Percentiles rank a stretch among this genome's conserved stretches.
phyloP scores from a whole-genome alignment of 2,888 invertebrate species.

The Endomychus coccineus region DNA sequence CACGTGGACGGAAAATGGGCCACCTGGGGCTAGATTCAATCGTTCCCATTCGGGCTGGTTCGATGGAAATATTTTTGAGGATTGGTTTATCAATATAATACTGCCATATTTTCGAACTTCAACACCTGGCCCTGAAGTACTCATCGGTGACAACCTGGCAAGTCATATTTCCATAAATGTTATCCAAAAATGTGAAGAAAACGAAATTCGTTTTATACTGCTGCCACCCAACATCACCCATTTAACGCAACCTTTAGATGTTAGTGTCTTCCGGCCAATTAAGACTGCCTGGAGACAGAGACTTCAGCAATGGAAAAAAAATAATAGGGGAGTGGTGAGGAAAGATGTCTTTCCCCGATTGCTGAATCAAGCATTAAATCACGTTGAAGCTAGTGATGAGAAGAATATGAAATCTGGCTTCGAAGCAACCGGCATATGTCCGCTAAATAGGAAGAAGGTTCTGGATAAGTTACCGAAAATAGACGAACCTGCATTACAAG shows the following conservation, averaged over 20 bases:
- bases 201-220: constrained; percentile 13
- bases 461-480: constrained; percentile 8
- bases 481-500: constrained; percentile 7
- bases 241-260: constrained; percentile 14
- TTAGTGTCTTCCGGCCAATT: constrained; percentile 12
- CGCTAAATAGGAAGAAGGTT: constrained; percentile 10
- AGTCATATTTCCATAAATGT: constrained; percentile 13
- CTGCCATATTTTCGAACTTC: constrained; percentile 7
- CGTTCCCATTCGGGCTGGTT: constrained; percentile 19
- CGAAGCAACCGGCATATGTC: constrained; percentile 10
- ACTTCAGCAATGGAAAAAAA: constrained; percentile 11
- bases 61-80: constrained; percentile 10
- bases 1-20: constrained; percentile 18
- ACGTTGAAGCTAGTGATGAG: constrained; percentile 4
- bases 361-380: constrained; percentile 15
- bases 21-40: constrained; percentile 15
- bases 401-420: constrained; percentile 12
- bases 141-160: constrained; percentile 13
- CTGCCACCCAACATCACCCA: constrained; percentile 15
- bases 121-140: constrained; percentile 7
- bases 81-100: too few relatives aligned
- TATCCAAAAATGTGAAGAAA: constrained; percentile 15
- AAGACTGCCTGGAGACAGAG: too few relatives aligned
- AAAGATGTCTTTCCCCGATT: constrained; percentile 18
- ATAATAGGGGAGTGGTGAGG: constrained; percentile 12